A percentile compares a stretch with the other conserved stretches of the same genome.
Evolutionary conservation across 1,140 invertebrate genomes (phyloP).

Genomic region (Bombus difficillimus): DNA sequence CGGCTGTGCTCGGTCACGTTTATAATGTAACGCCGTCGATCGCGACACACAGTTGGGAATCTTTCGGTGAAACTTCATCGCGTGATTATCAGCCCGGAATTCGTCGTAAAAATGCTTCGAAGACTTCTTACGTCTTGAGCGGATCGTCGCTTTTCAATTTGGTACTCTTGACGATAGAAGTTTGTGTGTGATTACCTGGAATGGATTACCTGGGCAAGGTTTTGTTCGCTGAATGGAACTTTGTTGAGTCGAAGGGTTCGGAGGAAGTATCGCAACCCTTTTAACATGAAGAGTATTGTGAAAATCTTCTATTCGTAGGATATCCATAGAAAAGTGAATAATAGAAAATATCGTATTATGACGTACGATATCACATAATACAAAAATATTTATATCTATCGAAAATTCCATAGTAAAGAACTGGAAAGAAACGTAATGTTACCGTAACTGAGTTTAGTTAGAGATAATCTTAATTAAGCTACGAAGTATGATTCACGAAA

Average conservation of each 20-base stretch:
- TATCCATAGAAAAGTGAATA: background rate
- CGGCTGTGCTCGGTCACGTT: slow-evolving; percentile 60
- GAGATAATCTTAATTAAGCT: too few species aligned
- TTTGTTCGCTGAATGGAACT: background rate
- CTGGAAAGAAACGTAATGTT: background rate
- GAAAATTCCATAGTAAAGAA: background rate
- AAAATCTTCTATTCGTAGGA: background rate
- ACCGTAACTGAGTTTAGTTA: background rate
- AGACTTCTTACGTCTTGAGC: background rate
- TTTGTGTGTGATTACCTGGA: background rate
- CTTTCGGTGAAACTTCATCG: slow-evolving; percentile 28
- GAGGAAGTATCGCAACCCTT: background rate
- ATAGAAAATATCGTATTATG: background rate
- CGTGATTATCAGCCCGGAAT: too few species aligned
- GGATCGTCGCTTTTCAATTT: too few species aligned
- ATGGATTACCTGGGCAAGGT: background rate
- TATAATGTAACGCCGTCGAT: slow-evolving; percentile 40
- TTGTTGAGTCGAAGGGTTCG: background rate
- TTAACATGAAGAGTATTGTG: background rate
- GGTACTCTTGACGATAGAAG: background rate
- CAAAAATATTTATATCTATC: background rate
- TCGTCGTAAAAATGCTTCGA: background rate
- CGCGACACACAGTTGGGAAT: background rate
- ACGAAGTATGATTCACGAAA: too few species aligned
- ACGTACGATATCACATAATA: too few species aligned